Evolutionary conservation across 1,140 invertebrate genomes (phyloP).

Genomic region (Gryon sp.): DNA sequence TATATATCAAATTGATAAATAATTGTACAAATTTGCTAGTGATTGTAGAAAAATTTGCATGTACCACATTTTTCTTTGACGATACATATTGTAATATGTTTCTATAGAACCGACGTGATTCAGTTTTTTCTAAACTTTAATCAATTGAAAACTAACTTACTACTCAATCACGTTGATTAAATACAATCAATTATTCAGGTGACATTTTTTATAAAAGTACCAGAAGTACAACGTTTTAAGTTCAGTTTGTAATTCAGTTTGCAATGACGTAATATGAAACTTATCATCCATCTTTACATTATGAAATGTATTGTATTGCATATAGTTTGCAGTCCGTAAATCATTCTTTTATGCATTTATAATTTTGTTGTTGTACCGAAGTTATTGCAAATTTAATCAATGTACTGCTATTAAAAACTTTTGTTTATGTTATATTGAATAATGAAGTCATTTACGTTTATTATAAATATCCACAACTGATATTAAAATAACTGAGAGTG

Average conservation of each 20-base stretch:
- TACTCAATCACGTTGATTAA: conserved; percentile 38
- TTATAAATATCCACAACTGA: too few species aligned
- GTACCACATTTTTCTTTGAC: too few species aligned
- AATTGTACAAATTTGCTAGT: too few species aligned
- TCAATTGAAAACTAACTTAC: conserved; percentile 18
- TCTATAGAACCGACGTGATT: too few species aligned
- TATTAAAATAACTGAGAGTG: too few species aligned
- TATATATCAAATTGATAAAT: too few species aligned
- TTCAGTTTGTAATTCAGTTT: too few species aligned
- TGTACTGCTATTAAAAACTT: too few species aligned
- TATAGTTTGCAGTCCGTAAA: not conserved
- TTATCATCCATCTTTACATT: conserved; percentile 40
- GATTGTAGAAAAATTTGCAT: too few species aligned
- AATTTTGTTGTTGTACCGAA: conserved; percentile 8
- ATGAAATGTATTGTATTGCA: conserved; percentile 14
- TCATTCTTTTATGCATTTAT: conserved; percentile 11
- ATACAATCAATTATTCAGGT: conserved; percentile 22
- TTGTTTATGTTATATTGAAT: too few species aligned
- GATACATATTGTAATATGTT: too few species aligned
- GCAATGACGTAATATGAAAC: conserved; percentile 50
- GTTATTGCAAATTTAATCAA: conserved; percentile 12
- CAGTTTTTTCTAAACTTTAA: not conserved
- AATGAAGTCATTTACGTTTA: too few species aligned
- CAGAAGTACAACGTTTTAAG: conserved; percentile 15
- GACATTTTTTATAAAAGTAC: conserved; percentile 36